Evolutionary conservation across 2,113 vertebrate species (phyloP).

Genomic region (Murina feae): DNA sequence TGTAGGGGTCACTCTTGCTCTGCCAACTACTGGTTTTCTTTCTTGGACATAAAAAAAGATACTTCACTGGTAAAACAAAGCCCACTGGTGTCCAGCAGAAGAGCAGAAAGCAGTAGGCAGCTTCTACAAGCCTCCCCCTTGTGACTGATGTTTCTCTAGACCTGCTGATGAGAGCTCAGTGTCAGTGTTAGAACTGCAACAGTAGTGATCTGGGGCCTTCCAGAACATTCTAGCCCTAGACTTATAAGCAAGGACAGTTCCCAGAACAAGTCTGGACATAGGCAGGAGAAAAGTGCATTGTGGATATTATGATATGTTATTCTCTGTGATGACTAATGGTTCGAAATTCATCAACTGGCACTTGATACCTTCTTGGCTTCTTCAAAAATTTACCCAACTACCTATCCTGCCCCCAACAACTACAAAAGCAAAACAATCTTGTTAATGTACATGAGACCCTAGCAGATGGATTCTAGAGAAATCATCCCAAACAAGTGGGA

Average conservation of each 20-base stretch:
- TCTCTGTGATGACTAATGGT: background rate
- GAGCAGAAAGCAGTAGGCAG: background rate
- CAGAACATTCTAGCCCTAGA: background rate
- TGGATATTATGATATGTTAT: background rate
- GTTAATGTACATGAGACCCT: background rate
- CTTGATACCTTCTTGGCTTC: background rate
- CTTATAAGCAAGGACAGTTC: background rate
- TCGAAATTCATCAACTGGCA: background rate
- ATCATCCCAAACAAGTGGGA: background rate
- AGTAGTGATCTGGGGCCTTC: background rate
- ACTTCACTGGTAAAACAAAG: slow-evolving; percentile 44
- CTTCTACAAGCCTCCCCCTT: background rate
- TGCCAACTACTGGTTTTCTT: slow-evolving; percentile 41
- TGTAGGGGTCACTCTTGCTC: slow-evolving; percentile 15
- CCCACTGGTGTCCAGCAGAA: background rate
- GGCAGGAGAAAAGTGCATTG: background rate
- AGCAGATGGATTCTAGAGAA: background rate
- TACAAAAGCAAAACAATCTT: background rate
- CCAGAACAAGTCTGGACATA: background rate
- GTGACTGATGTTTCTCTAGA: background rate
- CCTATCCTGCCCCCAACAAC: background rate
- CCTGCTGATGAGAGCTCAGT: background rate
- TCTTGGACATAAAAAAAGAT: background rate
- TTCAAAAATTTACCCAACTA: background rate
- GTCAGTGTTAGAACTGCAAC: background rate